phyloP scores from a whole-genome alignment of 2,888 invertebrate species.

The Morpho helenor region DNA sequence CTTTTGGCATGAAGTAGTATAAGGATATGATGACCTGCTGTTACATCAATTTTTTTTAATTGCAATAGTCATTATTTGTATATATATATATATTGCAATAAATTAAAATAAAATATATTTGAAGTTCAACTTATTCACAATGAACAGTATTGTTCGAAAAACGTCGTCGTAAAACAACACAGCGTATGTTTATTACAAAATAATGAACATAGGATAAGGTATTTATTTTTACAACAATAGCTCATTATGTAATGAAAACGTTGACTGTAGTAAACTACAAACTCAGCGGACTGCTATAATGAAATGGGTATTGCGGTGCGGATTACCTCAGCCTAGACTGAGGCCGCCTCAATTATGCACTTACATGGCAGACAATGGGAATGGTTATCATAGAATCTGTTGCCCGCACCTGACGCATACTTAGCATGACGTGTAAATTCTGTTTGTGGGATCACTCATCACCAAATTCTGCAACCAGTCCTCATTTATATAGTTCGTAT shows the following conservation, averaged over 20 bases:
- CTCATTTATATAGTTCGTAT: too few relatives aligned
- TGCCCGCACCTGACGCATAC: conserved; percentile 48
- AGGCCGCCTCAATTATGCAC: conserved; percentile 50
- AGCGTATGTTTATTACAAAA: too few relatives aligned
- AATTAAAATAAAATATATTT: too few relatives aligned
- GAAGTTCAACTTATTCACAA: too few relatives aligned
- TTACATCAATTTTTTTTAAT: too few relatives aligned
- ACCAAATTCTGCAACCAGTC: conserved; percentile 16
- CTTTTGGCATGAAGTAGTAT: too few relatives aligned
- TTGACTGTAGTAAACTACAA: neutral
- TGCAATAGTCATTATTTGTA: too few relatives aligned
- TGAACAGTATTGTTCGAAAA: too few relatives aligned
- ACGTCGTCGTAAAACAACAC: too few relatives aligned
- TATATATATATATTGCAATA: too few relatives aligned
- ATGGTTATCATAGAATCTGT: conserved; percentile 37
- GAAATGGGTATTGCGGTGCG: conserved; percentile 18
- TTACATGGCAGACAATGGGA: conserved; percentile 50
- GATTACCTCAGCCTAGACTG: conserved; percentile 16
- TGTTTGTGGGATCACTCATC: conserved; percentile 45
- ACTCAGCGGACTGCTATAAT: conserved; percentile 7
- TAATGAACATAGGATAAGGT: neutral
- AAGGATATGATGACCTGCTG: too few relatives aligned
- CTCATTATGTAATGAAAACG: neutral
- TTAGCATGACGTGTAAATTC: conserved; percentile 49
- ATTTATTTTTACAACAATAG: neutral